Conservation (phyloP, 2,888 invertebrate genomes). For the Zeuzera pyrina region DNA sequence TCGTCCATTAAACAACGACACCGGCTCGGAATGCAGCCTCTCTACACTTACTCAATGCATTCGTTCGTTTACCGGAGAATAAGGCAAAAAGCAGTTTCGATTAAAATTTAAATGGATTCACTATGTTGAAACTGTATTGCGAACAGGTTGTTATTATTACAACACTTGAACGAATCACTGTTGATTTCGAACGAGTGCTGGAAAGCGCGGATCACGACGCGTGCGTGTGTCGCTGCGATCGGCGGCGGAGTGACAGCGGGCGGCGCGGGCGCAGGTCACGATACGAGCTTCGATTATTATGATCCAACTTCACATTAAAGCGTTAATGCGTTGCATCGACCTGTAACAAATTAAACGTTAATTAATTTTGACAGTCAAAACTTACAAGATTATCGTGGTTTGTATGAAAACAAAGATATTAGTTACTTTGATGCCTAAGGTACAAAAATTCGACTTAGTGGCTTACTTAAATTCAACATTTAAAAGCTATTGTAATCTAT, state of each 20-base stretch:
- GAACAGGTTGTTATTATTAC: conserved; percentile 25
- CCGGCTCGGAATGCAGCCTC: conserved; percentile 69
- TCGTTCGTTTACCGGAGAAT: conserved; percentile 40
- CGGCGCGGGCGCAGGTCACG: conserved; percentile 28
- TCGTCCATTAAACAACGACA: conserved; percentile 67
- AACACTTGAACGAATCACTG: conserved; percentile 16
- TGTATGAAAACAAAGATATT: no score
- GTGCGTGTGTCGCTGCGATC: conserved; percentile 32
- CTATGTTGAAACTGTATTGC: conserved; percentile 22
- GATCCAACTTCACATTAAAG: conserved; percentile 19
- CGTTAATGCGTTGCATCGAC: conserved; percentile 11
- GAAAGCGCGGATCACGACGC: conserved; percentile 19
- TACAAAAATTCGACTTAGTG: no score
- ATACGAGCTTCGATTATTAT: conserved; percentile 45
- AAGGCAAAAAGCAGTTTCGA: conserved; percentile 24
- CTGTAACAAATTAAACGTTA: conserved; percentile 20
- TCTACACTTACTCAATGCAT: conserved; percentile 56
- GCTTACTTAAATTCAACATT: no score
- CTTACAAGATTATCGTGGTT: no score
- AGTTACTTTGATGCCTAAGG: no score
- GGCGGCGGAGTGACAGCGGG: conserved; percentile 38
- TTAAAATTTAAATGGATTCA: conserved; percentile 25
- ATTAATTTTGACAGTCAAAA: conserved; percentile 2
- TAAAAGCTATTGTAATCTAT: no score
- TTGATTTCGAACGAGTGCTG: conserved; percentile 18